Evolutionary conservation across 2,888 invertebrate species (phyloP), one percentile per base, ranked within the genome.

Genomic region (Abscondita cerata): DNA sequence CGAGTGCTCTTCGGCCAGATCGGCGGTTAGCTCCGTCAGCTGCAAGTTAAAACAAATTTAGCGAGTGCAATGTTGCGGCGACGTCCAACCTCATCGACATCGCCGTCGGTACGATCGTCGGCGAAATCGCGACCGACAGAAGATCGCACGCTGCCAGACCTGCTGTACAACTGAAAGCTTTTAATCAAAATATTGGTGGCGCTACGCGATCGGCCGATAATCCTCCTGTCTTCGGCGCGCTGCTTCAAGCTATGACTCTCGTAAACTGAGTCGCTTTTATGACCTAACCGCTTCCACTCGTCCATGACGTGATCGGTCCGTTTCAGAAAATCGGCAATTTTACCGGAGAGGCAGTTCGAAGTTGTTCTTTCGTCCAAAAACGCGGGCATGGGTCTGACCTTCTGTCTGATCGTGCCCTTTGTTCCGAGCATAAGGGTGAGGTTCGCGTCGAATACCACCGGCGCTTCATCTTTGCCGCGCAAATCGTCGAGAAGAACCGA

Each of bases 21-120:
- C 97, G 19, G 95, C 92, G 59, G 93, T 92, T 82, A 96, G 89
- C 81, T 96, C 96, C 73, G 94, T 93, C 77, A 96, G 83, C 96
- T 96, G 83, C 0, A 80, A 82, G n/a, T 4, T 3, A 41, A 41
- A 15, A 41, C 15, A 12, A 13, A 15, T 4, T 41, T 2, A 4
- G 13, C 15, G 3, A 25, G 25, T 25, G 25, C 6, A 66, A 70
- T 58, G 62, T 58, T 33, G 41, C 20, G 57, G 18, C 1, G 34
- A 33, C 20, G n/a, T 1, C 12, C 47, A 76, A 88, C 89, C 86
- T 89, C 89, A 71, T 88, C 89, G 77, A 83, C 81, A 67, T 77
- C 78, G 36, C 75, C 76, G 78, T 87, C 87, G 65, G 89, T 89
- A 64, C 84, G 83, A 66, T 89, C 89, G 75, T 87, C 87, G 19